A percentile compares a stretch with the other conserved stretches of the same genome.
These are phyloP conservation scores for Fragum fragum DNA, from an alignment of 2,888 invertebrate genomes.

Conservation along the genomic window DNA sequence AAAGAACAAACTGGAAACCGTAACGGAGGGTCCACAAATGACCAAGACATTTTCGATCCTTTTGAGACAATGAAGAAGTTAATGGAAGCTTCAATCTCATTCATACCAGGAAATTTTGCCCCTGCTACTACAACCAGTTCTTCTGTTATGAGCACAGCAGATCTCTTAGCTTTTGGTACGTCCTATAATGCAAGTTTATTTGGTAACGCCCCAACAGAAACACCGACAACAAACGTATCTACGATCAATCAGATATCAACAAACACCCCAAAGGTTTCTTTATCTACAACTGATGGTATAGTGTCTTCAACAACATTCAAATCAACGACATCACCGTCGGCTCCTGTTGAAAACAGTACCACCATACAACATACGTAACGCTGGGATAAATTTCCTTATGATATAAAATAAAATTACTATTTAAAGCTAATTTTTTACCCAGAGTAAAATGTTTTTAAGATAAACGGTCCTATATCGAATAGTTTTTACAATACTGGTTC, in stretches of 20 bases:
- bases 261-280: not conserved
- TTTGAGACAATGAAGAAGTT: conserved; percentile 12
- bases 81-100: not conserved
- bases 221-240: not conserved
- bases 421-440: no score
- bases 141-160: not conserved
- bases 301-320: no score
- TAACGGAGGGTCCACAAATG: not conserved
- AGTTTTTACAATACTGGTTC: no score
- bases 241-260: not conserved
- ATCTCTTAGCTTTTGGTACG: not conserved
- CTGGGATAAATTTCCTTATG: no score
- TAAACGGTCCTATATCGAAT: no score
- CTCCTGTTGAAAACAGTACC: no score
- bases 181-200: not conserved
- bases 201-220: not conserved
- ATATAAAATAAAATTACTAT: no score
- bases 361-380: no score
- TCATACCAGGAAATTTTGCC: not conserved
- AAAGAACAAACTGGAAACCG: not conserved
- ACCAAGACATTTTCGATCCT: not conserved
- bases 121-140: not conserved
- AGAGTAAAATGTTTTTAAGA: no score
- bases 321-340: no score
- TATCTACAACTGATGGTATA: not conserved